These are phyloP conservation scores for Cochlearius cochlearius DNA, from an alignment of 2,113 vertebrate genomes.

Conservation along the genomic window DNA sequence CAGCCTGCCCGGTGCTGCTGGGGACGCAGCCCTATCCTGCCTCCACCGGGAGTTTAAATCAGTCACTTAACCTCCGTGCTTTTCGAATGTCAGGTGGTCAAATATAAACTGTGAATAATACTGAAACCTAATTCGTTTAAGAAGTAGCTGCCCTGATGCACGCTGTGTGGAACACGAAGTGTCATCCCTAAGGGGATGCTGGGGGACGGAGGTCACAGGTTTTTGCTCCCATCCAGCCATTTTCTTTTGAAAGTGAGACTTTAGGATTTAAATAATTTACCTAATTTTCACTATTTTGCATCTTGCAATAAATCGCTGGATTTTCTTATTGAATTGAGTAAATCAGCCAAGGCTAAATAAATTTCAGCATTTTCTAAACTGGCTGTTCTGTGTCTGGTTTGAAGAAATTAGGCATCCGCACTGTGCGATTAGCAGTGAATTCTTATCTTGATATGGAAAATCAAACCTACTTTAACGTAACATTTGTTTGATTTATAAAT, in stretches of 20 bases:
- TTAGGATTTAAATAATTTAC: background rate
- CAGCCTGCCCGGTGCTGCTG: background rate
- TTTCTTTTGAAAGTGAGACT: background rate
- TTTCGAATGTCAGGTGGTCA: background rate
- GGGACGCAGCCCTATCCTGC: background rate
- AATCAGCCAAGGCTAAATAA: background rate
- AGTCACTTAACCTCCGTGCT: background rate
- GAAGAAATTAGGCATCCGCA: background rate
- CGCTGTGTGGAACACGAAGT: background rate
- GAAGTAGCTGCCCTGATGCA: background rate
- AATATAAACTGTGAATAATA: background rate
- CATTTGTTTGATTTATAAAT: background rate
- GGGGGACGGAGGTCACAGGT: background rate
- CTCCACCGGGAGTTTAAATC: background rate
- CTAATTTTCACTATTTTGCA: background rate
- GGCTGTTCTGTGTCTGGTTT: background rate
- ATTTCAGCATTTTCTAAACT: background rate
- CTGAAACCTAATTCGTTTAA: background rate
- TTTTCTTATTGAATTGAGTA: background rate
- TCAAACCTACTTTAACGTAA: background rate
- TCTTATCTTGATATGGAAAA: background rate
- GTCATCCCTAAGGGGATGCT: background rate
- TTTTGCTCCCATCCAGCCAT: background rate
- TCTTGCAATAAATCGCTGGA: background rate
- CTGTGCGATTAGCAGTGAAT: background rate